A percentile compares a stretch with the other conserved stretches of the same genome.
Evolutionary conservation across 2,888 invertebrate genomes (phyloP).

Genomic region (Cantharis nigra): DNA sequence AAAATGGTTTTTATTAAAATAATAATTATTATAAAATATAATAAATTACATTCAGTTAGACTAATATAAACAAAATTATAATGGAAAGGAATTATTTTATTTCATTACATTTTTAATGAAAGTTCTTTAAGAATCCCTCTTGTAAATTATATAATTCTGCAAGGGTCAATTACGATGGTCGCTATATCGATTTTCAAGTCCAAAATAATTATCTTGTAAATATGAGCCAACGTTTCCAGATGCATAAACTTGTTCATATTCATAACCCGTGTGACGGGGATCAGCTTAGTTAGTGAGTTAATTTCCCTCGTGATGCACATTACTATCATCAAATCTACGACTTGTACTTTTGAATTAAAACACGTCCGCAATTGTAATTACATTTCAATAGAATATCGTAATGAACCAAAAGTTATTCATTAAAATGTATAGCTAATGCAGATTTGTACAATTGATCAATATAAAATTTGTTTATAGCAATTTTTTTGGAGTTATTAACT

Average conservation of each 20-base stretch:
- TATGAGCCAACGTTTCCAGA: conserved; percentile 3
- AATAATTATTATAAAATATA: too few species aligned
- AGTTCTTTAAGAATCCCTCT: background rate
- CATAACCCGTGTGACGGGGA: conserved; percentile 17
- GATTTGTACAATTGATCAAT: background rate
- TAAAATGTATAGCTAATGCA: background rate
- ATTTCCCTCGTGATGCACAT: conserved; percentile 57
- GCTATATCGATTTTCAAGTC: background rate
- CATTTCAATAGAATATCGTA: conserved; percentile 34
- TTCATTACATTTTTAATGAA: background rate
- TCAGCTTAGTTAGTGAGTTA: conserved; percentile 54
- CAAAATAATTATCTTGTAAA: conserved; percentile 1
- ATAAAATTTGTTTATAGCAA: background rate
- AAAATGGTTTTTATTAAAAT: too few species aligned
- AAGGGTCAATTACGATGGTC: background rate
- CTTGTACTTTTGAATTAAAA: conserved; percentile 36
- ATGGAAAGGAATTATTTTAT: background rate
- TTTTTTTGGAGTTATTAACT: background rate
- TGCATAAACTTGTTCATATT: conserved; percentile 22
- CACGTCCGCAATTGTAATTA: conserved; percentile 47
- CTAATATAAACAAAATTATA: background rate
- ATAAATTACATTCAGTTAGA: background rate
- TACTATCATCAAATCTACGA: conserved; percentile 45
- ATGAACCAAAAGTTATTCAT: conserved; percentile 7
- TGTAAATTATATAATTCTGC: background rate